Evolutionary conservation across 2,113 vertebrate genomes (phyloP).

Genomic region (Pteruthius melanotis): DNA sequence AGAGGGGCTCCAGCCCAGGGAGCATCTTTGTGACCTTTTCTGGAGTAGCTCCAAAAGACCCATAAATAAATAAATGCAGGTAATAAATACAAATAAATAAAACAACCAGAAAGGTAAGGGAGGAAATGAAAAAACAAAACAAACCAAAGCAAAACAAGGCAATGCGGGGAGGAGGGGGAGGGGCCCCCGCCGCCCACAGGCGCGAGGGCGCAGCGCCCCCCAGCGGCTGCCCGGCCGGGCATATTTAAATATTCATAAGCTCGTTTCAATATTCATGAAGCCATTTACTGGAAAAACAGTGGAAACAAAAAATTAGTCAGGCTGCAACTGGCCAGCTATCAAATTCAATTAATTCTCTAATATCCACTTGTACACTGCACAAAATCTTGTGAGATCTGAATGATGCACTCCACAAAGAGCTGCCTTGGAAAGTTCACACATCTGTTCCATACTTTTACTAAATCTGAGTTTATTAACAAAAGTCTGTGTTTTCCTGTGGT

Average conservation of each 20-base stretch:
- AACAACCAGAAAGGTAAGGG: neutral
- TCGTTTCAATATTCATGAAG: neutral
- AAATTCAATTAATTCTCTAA: neutral
- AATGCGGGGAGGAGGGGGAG: too few relatives aligned
- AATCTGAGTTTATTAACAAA: neutral
- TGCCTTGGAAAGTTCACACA: neutral
- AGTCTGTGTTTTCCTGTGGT: neutral
- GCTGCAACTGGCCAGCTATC: neutral
- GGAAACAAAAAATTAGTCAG: neutral
- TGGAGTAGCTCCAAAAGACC: neutral
- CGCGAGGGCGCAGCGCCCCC: neutral
- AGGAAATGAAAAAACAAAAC: neutral
- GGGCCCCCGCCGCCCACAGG: neutral
- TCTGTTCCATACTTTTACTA: neutral
- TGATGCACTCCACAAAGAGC: rapidly evolving
- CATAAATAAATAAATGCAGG: neutral
- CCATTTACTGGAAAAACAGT: neutral
- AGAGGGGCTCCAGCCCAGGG: neutral
- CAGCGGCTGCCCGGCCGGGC: rapidly evolving
- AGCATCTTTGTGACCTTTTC: neutral
- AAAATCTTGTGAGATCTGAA: neutral
- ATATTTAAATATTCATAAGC: rapidly evolving
- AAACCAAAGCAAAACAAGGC: rapidly evolving
- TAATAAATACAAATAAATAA: neutral
- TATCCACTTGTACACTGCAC: too few relatives aligned